phyloP scores from a whole-genome alignment of 2,797 vertebrate species.

The Chaenodraco wilsoni region DNA sequence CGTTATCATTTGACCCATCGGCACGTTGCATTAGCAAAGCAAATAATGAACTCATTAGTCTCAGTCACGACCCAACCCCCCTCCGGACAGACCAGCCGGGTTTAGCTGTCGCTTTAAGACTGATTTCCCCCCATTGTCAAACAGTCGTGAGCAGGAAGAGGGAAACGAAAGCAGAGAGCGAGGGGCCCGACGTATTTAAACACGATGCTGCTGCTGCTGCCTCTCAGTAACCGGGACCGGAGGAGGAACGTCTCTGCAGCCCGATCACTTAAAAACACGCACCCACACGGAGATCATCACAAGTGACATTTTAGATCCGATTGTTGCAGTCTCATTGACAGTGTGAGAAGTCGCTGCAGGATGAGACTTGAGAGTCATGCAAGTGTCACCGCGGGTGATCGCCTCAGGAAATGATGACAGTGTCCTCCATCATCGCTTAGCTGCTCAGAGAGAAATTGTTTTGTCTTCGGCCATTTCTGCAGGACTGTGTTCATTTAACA shows the following conservation, averaged over 20 bases:
- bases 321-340: neutral
- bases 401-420: constrained; percentile 74
- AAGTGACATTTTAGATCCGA: constrained; percentile 9
- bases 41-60: constrained; percentile 63
- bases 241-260: constrained; percentile 42
- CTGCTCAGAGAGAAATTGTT: constrained; percentile 20
- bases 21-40: constrained; percentile 29
- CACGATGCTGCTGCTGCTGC: constrained; percentile 63
- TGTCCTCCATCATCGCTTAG: constrained; percentile 60
- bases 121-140: constrained; percentile 97
- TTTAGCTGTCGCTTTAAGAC: constrained; percentile 92
- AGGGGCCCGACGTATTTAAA: constrained; percentile 77
- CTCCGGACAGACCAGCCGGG: constrained; percentile 42
- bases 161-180: constrained; percentile 91
- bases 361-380: constrained; percentile 28
- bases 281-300: constrained; percentile 17
- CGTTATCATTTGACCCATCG: constrained; percentile 41
- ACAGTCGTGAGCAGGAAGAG: constrained; percentile 98
- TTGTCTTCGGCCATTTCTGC: constrained; percentile 56
- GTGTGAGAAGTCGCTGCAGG: constrained; percentile 2
- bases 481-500: constrained; percentile 5
- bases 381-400: constrained; percentile 51
- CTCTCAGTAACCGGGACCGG: constrained; percentile 54
- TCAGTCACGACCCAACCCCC: constrained; percentile 73
- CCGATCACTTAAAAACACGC: constrained; percentile 1